Base-by-base conservation (phyloP, 2,888 invertebrate genomes). In the Diaphora mendica region DNA sequence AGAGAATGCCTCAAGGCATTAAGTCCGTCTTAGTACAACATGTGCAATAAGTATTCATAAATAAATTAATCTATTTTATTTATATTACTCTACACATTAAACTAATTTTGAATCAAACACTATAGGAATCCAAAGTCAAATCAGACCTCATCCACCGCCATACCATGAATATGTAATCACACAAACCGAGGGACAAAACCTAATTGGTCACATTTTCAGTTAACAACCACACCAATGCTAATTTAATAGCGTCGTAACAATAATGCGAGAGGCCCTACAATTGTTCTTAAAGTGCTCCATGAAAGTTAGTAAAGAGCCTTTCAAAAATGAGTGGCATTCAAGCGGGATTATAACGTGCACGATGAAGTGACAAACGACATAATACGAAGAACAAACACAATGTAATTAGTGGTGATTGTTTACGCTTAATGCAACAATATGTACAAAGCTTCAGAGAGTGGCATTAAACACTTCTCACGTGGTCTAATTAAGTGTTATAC, bases 401-500 rank as follows among this genome's bases (percentile, higher is more conserved):
- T 76, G 79, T 85, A 86, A 87, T 85, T 83, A 82, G 73, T 78
- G 79, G 73, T 88, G 82, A 89, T 91, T 90, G 90, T 90, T 89
- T 87, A 85, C 86, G 86, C 85, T 89, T 90, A 90, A 89, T 88
- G 88, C 88, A 87, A 89, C 89, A 88, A 89, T 87, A 86, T 88
- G 87, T 89, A 89, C 87, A 89, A 91, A 88, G 88, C 87, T 86
- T 83, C 79, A 78, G 82, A 82, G 87, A 89, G 90, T 82, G 85
- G 86, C 84, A 86, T 88, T 89, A 93, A 91, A 90, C 88, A 89
- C 89, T 89, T 91, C 91, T 93, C 93, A 91, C 91, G 91, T 93
- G 91, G 91, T 91, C 91, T 94, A 93, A 94, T 94, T 94, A 94
- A 93, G 93, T 89, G 91, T 87, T 89, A 91, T 91, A 91, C 93